A percentile compares a stretch with the other conserved stretches of the same genome.
Evolutionary conservation across 1,140 invertebrate species (phyloP).

Genomic region (Drosophila nebulosa): DNA sequence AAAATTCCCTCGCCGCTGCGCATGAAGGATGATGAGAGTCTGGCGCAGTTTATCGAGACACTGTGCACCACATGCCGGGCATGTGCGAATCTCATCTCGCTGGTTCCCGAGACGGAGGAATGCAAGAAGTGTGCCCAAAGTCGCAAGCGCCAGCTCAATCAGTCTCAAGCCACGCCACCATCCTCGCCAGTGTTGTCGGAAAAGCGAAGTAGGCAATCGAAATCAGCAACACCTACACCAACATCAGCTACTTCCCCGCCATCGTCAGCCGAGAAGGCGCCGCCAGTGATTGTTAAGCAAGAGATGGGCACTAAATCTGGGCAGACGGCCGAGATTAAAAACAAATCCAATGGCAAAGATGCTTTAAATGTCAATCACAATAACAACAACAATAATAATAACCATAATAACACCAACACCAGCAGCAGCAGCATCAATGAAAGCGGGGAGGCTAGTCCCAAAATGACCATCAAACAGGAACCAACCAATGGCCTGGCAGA

Average conservation of each 20-base stretch:
- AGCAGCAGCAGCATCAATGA: constrained; percentile 20
- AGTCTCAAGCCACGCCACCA: constrained; percentile 53
- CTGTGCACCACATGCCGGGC: constrained; percentile 77
- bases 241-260: neutral
- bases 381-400: constrained; percentile 29
- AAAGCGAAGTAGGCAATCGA: constrained; percentile 58
- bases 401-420: constrained; percentile 26
- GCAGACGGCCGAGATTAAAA: constrained; percentile 33
- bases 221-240: constrained; percentile 42
- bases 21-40: constrained; percentile 74
- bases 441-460: constrained; percentile 17
- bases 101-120: constrained; percentile 76
- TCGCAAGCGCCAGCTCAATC: constrained; percentile 56
- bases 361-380: constrained; percentile 11
- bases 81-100: constrained; percentile 79
- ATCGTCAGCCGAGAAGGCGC: constrained; percentile 42
- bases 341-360: constrained; percentile 45
- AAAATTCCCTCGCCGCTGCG: constrained; percentile 77
- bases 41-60: constrained; percentile 79
- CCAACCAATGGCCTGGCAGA: constrained; percentile 50
- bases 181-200: constrained; percentile 68
- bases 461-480: constrained; percentile 52
- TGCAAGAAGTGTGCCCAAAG: constrained; percentile 75
- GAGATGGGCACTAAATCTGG: constrained; percentile 38
- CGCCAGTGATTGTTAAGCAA: constrained; percentile 46